Percentiles rank a stretch among this genome's conserved stretches.
These are phyloP conservation scores for Anthophora plumipes DNA, from an alignment of 2,888 invertebrate genomes.

Conservation along the genomic window DNA sequence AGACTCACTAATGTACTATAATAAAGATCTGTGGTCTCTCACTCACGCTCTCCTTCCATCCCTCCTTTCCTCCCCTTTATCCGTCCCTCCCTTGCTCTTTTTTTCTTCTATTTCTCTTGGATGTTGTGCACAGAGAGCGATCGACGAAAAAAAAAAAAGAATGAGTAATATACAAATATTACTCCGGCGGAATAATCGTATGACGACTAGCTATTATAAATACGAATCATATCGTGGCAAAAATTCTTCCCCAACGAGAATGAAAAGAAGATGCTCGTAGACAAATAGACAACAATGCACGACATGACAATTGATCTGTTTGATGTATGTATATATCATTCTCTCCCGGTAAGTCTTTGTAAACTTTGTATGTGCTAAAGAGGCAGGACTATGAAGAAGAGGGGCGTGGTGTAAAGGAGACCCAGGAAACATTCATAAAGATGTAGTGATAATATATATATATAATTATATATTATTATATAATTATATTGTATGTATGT, in stretches of 20 bases:
- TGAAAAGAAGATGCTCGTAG: conserved; percentile 49
- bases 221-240: conserved; percentile 53
- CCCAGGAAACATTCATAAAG: conserved; percentile 46
- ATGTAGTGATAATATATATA: conserved; percentile 51
- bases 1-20: conserved; percentile 50
- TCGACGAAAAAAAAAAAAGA: conserved; percentile 62
- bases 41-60: neutral
- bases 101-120: conserved; percentile 12
- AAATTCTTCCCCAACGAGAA: conserved; percentile 38
- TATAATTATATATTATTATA: too few relatives aligned
- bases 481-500: too few relatives aligned
- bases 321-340: conserved; percentile 25
- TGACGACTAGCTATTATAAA: conserved; percentile 64
- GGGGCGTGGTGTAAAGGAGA: conserved; percentile 48
- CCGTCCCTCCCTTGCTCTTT: conserved; percentile 12
- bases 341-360: conserved; percentile 25
- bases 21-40: conserved; percentile 39
- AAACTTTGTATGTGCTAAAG: conserved; percentile 39
- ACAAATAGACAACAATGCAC: conserved; percentile 61
- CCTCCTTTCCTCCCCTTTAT: neutral
- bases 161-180: conserved; percentile 61
- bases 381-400: conserved; percentile 34
- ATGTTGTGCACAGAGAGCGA: conserved; percentile 59
- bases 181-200: conserved; percentile 58
- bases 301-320: conserved; percentile 34